Base-by-base conservation (phyloP, 1,140 invertebrate species). In the Drosophila kurseongensis region DNA sequence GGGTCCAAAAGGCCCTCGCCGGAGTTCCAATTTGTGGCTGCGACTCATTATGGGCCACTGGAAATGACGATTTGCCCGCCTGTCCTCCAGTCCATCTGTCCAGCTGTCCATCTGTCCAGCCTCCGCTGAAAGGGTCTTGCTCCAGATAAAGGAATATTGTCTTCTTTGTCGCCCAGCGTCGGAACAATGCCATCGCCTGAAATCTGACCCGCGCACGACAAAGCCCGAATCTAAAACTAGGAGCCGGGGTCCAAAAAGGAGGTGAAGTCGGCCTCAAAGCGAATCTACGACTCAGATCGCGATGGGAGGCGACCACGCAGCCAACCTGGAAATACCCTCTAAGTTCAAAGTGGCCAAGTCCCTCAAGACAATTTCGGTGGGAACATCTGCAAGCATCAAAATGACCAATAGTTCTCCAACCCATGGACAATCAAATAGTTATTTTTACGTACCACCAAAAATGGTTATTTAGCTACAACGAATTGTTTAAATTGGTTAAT, bases 181-280 rank as follows among this genome's bases (percentile, higher is more conserved):
- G 45, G 75, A 62, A 66, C 62, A 45, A 54, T 45, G 27, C 45
- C 1, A 36, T 8, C 16, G 55, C 54, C 40, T 86, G 81, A 81
- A 86, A 85, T 78, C 51, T 14, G 82, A 85, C 42, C 57, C 45
- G 74, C 45, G 62, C 81, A 81, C 81, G 79, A 80, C n/a, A 16
- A 58, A 41, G 10, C 35, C 65, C 60, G 27, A 50, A 69, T 52
- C 51, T 38, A 44, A 78, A 23, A 23, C 47, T 57, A 51, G 55
- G 58, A 78, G 67, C 63, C 32, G 45, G 38, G 52, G 48, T 13
- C 13, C 13, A 9, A 32, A 32, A 27, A 47, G 3, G 18, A 51
- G 48, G 29, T 35, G 48, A 51, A 62, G 54, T 52, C 40, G 51
- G 41, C 29, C 60, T 52, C 7, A 13, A 52, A 36, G 14, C 32